Conservation (phyloP, 1,140 invertebrate genomes). For the Drosophila equinoxialis region DNA sequence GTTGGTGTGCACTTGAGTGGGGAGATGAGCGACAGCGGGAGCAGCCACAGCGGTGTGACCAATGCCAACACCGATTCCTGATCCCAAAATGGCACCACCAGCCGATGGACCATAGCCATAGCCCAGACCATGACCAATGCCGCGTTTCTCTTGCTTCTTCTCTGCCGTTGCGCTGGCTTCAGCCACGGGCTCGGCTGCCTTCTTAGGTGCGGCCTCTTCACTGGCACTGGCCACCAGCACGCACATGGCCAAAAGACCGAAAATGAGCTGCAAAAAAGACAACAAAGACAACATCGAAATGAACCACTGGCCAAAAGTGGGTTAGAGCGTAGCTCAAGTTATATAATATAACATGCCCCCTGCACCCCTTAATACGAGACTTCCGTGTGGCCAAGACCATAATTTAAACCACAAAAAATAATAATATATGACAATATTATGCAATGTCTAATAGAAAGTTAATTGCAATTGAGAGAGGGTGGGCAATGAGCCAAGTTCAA, state of each 20-base stretch:
- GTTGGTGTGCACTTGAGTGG: constrained; percentile 82
- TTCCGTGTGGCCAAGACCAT: constrained; percentile 58
- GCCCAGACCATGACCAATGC: constrained; percentile 85
- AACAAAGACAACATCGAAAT: constrained; percentile 16
- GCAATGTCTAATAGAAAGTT: constrained; percentile 53
- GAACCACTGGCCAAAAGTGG: constrained; percentile 33
- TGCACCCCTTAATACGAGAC: constrained; percentile 5
- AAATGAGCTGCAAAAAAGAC: constrained; percentile 70
- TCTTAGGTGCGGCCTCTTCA: constrained; percentile 82
- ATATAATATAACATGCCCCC: constrained; percentile 45
- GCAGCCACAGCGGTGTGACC: constrained; percentile 25
- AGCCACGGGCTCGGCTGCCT: constrained; percentile 70
- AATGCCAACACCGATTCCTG: constrained; percentile 53
- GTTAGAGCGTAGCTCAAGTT: constrained; percentile 39
- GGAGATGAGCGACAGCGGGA: constrained; percentile 50
- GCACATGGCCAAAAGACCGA: constrained; percentile 84
- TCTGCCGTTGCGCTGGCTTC: constrained; percentile 78
- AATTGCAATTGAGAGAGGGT: constrained; percentile 20
- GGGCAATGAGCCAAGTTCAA: constrained; percentile 69
- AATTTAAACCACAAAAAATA: constrained; percentile 43
- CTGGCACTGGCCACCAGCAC: constrained; percentile 82
- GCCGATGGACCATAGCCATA: constrained; percentile 83
- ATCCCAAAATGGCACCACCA: constrained; percentile 60
- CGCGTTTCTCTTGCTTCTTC: constrained; percentile 90
- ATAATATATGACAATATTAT: constrained; percentile 68